Base-by-base conservation (phyloP, 2,797 vertebrate genomes). In the Chloroceryle amazona region DNA sequence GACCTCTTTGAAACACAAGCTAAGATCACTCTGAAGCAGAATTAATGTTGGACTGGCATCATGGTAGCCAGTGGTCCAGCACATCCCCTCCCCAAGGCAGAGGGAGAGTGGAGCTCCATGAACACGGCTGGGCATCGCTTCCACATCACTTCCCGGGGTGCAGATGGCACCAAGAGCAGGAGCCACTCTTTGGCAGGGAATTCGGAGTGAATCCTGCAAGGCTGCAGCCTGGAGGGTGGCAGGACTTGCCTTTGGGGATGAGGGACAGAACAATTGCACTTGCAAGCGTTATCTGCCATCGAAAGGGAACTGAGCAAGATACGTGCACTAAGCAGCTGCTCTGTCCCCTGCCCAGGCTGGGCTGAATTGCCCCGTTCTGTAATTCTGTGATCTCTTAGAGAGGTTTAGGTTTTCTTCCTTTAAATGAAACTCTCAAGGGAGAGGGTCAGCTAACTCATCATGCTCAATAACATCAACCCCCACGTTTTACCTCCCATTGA, bases 61-160 rank as follows among this genome's bases (percentile, higher is more conserved):
- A 39, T 0, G 10, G 22, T 29, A 25, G 60, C 19, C 1, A 3
- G 52, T 22, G 33, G 39, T 31, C 54, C 9, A 3, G 19, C 68
- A 39, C 15, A 22, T 66, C 18, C 13, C 13, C 22, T 65, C 15
- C 42, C 9, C 25, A 2, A 1, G 2, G 33, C 1, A 1, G 35
- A 57, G 25, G 66, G 19, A 72, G n/a, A 10, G 1, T 16, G 44
- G 51, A n/a, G 51, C 52, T n/a, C 37, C 60, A 37, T 1, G 4
- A 33, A 33, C 16, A 31, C 0, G 6, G 28, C 29, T 18, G 25
- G 39, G 46, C 52, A 79, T 54, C 1, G 0, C 39, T 52, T 51
- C 62, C 20, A 39, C 46, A 39, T 61, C 7, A 0, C 29, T 67
- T 61, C 41, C 26, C 3, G 0, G 17, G 17, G 9, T 46, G 20